Percentiles rank a stretch among this genome's conserved stretches.
Evolutionary conservation across 1,140 invertebrate genomes (phyloP).

Genomic region (Lepidurus couesii): DNA sequence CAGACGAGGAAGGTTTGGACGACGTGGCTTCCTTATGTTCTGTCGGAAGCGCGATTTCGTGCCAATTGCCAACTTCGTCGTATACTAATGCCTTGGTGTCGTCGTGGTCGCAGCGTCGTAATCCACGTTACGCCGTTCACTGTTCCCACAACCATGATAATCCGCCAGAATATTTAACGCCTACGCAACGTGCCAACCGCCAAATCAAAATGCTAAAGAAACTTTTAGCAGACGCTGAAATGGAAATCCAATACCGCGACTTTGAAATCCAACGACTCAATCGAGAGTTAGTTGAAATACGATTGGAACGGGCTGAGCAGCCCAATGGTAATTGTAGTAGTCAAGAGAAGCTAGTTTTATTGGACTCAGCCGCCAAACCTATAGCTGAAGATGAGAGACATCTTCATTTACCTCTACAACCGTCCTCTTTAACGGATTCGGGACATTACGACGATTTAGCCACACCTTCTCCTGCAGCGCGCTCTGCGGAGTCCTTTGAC

Average conservation of each 20-base stretch:
- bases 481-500: constrained; percentile 23
- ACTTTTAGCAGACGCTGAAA: constrained; percentile 62
- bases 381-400: not conserved
- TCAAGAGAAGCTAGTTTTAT: not conserved
- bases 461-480: constrained; percentile 47
- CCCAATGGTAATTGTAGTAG: not conserved
- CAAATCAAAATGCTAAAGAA: constrained; percentile 62
- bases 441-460: constrained; percentile 76
- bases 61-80: constrained; percentile 16
- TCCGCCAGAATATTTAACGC: constrained; percentile 73
- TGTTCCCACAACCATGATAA: constrained; percentile 66
- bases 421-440: constrained; percentile 66
- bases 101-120: constrained; percentile 14
- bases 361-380: not conserved
- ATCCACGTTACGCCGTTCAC: constrained; percentile 61
- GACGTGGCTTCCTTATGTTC: constrained; percentile 29
- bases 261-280: constrained; percentile 71
- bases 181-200: constrained; percentile 71
- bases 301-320: constrained; percentile 45
- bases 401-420: constrained; percentile 24
- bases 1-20: constrained; percentile 30
- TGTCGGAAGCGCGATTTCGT: constrained; percentile 29
- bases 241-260: constrained; percentile 70
- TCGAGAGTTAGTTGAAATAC: constrained; percentile 71
- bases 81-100: constrained; percentile 28